phyloP scores from a whole-genome alignment of 2,888 invertebrate species.

The Griposia aprilina region DNA sequence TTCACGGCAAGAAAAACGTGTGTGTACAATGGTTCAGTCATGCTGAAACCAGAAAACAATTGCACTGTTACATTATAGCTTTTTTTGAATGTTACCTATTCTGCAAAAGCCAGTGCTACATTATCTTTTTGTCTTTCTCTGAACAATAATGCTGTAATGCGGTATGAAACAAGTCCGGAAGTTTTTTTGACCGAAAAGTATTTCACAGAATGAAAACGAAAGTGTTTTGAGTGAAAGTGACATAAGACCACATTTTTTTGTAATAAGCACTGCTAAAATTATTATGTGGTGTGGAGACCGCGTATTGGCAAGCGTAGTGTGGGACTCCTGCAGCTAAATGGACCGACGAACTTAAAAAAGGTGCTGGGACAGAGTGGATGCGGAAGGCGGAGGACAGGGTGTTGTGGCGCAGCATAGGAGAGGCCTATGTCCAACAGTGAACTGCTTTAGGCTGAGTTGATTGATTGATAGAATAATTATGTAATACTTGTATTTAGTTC shows the following conservation, averaged over 20 bases:
- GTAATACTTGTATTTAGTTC: too few species aligned
- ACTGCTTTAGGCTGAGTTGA: too few species aligned
- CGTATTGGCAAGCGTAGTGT: background rate
- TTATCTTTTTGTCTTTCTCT: slow-evolving; percentile 6
- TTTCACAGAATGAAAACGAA: slow-evolving; percentile 63
- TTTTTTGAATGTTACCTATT: background rate
- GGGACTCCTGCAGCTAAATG: background rate
- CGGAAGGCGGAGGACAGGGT: too few species aligned
- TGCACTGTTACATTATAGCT: too few species aligned
- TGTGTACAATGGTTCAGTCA: too few species aligned
- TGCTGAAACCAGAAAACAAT: too few species aligned
- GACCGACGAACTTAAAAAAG: background rate
- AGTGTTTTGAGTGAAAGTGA: slow-evolving; percentile 66
- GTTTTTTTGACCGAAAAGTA: slow-evolving; percentile 59
- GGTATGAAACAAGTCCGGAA: slow-evolving; percentile 24
- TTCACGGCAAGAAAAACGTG: too few species aligned
- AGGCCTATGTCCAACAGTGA: too few species aligned
- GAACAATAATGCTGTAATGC: slow-evolving; percentile 13
- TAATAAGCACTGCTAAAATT: slow-evolving; percentile 11
- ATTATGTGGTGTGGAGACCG: background rate
- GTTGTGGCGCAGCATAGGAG: too few species aligned
- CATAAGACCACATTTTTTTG: slow-evolving; percentile 39
- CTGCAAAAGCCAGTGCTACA: background rate
- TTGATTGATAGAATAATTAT: too few species aligned
- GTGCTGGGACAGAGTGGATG: too few species aligned